Evolutionary conservation across 2,113 vertebrate genomes (phyloP), one percentile per base, ranked within the genome.

Genomic region (Marmota monax): DNA sequence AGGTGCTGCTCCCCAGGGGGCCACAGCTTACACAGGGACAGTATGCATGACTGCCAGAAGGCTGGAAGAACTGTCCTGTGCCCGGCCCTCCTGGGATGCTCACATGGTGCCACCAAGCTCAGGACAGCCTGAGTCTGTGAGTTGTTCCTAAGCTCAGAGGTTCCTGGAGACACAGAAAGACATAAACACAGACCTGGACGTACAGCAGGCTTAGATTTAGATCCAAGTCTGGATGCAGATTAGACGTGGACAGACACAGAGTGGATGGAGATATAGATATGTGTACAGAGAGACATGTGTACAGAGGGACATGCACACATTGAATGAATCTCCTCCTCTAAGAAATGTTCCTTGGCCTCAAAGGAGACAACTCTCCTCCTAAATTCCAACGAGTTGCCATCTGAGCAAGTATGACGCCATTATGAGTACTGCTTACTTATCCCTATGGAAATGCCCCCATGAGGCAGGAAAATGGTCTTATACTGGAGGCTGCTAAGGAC

Each of bases 11-110:
- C 48, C n/a, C 22, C 42, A 51, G 51, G 48, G 22, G 37, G 58
- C 69, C 20, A n/a, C 39, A n/a, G 29, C 37, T 94, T 39, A 58
- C 25, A 34, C 22, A 18, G 39, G 56, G n/a, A 83, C 51, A 92
- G 22, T 7, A 29, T 2, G 20, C 39, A 51, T n/a, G 39, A 86
- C 37, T 20, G 13, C 56, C 16, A 78, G 13, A 4, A 65, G 12
- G 22, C 22, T 51, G 83, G 34, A 77, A 90, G 63, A 95, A 32
- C 0, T n/a, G 6, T 53, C 45, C 34, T 11, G 1, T 72, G 16
- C 16, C 13, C 13, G 14, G 42, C 22, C 39, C 45, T 34, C 0
- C 7, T 0, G 2, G 45, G 39, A 25, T 12, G 9, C 25, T 84
- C 34, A 23, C 17, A 22, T 23, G 20, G 0, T 25, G 34, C 9